Evolutionary conservation across 2,888 invertebrate species (phyloP), one percentile per base, ranked within the genome.

Genomic region (Ichneumoninae sp.): DNA sequence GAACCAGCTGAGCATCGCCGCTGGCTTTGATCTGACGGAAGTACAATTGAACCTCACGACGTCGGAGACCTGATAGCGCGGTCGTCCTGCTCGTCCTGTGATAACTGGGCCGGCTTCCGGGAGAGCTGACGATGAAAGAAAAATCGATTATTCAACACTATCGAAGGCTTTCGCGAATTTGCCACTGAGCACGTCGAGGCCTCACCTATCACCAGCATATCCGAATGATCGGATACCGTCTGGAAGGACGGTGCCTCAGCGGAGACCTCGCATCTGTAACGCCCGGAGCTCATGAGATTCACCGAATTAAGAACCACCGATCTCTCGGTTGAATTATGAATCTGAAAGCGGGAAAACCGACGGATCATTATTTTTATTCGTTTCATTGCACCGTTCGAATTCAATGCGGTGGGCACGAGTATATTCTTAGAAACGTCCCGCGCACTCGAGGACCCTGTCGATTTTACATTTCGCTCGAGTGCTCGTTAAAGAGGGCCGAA

Each of bases 61-160:
- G 93, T 98, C 98, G 16, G 97, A 97, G 86, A 97, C 96, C 94
- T 97, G 97, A 94, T 98, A 98, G 85, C 97, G 96, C 22, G 96
- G 96, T 88, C 96, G 96, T 44, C 97, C 97, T 33, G 89, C 66
- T 83, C 89, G 87, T 54, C 97, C 97, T 8, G 96, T 95, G 93
- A 98, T 97, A 90, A 96, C 95, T n/a, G 98, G 98, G 47, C 97
- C 97, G 90, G 96, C 96, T 90, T 96, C 96, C 36, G 98, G 98
- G 86, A 97, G 94, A 63, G 97, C 98, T 98, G 95, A 94, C 87
- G 87, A 88, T 65, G 89, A 82, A 77, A 71, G 16, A 68, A 77
- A 85, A 86, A 70, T 83, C 73, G 40, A 22, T 69, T 30, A 70
- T 33, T 52, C 44, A 44, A 44, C 16, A 16, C 16, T 4, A 44